Evolutionary conservation across 2,888 invertebrate genomes (phyloP).

Genomic region (Lymantria monacha): DNA sequence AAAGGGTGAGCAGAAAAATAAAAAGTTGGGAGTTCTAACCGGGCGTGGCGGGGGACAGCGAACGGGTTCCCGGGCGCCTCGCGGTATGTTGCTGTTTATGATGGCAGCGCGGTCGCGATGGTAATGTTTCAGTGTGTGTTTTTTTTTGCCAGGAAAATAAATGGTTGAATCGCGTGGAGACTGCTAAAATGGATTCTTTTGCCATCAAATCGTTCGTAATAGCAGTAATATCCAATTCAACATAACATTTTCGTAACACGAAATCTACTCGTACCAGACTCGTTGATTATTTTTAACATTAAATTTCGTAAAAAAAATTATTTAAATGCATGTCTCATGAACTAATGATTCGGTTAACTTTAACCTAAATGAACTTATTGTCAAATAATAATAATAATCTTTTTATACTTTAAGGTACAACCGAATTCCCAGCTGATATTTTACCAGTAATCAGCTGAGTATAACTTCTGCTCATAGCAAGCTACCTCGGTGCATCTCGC

Average conservation of each 20-base stretch:
- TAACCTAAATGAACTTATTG: no score
- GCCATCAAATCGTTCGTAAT: background rate
- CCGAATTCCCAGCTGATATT: slow-evolving; percentile 30
- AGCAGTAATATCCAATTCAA: background rate
- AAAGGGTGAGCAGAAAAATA: slow-evolving; percentile 76
- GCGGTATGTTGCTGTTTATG: slow-evolving; percentile 53
- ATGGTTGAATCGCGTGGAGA: slow-evolving; percentile 10
- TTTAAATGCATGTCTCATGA: no score
- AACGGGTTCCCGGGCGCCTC: slow-evolving; percentile 68
- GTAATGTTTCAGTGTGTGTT: background rate
- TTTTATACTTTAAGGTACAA: background rate
- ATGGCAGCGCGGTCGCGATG: slow-evolving; percentile 3
- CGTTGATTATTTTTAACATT: no score
- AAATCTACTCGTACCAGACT: no score
- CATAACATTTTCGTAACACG: background rate
- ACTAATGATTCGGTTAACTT: no score
- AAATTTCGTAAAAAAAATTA: no score
- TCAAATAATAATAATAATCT: no score
- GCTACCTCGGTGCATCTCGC: slow-evolving; percentile 50
- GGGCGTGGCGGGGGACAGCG: slow-evolving; percentile 70
- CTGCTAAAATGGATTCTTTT: slow-evolving; percentile 8
- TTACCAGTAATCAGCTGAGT: slow-evolving; percentile 30
- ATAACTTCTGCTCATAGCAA: slow-evolving; percentile 31
- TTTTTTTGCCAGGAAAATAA: background rate
- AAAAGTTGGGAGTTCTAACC: slow-evolving; percentile 80